Base-by-base conservation (phyloP, 2,888 invertebrate species). In the Trachelus stipa region DNA sequence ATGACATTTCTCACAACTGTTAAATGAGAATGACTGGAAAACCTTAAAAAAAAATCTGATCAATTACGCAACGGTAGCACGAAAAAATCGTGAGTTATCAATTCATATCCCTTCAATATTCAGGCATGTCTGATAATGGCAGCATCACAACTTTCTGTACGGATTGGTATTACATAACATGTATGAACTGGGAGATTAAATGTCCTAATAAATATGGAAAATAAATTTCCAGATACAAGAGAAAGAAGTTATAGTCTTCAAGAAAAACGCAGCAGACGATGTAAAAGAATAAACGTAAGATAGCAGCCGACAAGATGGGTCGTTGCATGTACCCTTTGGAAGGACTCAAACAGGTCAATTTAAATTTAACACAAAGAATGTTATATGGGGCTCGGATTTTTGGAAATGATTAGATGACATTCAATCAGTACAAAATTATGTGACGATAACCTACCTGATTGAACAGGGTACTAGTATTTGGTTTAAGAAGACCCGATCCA, bases 401-500 rank as follows among this genome's bases (percentile, higher is more conserved):
- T 56, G 23, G 9, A 2, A 56, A 56, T 56, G 56, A 23, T 23
- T 56, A 23, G 23, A 56, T 56, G 15, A 9, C 56, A 56, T 23
- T 56, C 56, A 23, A 56, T 9, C 23, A 23, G 56, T 56, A 56
- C 2, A 23, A 56, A 56, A 56, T 23, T 56, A 56, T 56, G 34
- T 68, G 35, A 81, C 85, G 85, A 85, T 86, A 90, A 92, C 90
- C 90, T 94, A 96, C 97, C 95, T 97, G 96, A 92, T 94, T 94
- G 89, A 94, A 92, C 90, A 94, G 92, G 90, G 94, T 87, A 87
- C 93, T 93, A 92, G 94, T 94, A 92, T 93, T 94, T 88, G 95
- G 93, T 94, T 95, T 96, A 91, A 97, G 94, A 92, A 97, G 94
- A 92, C 95, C 95, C 92, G 96, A 95, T 93, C 96, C 95, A 79